Evolutionary conservation across 2,113 vertebrate species (phyloP).

Genomic region (Centrocercus urophasianus): DNA sequence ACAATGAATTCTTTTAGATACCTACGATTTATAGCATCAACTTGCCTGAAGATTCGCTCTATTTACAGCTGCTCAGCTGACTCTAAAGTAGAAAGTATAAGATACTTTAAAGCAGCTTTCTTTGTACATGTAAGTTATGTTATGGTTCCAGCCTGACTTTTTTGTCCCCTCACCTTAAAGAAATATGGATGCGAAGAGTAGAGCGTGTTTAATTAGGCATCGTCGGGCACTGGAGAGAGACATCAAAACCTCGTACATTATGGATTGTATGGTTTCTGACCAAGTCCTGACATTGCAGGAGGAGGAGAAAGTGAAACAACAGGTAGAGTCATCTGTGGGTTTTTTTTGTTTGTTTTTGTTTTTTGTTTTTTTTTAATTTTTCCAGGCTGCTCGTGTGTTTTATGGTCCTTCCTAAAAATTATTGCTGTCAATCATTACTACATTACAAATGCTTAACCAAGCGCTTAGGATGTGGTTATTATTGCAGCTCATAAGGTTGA

Average conservation of each 20-base stretch:
- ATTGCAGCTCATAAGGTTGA: neutral
- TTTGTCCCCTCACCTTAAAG: neutral
- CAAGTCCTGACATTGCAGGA: constrained; percentile 84
- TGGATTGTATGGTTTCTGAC: constrained; percentile 93
- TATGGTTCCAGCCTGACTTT: neutral
- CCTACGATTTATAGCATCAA: neutral
- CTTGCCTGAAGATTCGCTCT: neutral
- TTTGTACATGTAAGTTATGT: constrained; percentile 1
- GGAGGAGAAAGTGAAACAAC: constrained; percentile 85
- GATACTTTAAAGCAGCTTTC: neutral
- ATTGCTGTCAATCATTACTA: neutral
- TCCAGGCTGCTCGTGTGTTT: neutral
- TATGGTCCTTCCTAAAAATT: neutral
- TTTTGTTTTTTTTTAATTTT: neutral
- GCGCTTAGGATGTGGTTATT: neutral
- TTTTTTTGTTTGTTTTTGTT: neutral
- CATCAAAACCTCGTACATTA: constrained; percentile 90
- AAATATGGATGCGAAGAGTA: constrained; percentile 86
- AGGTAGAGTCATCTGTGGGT: constrained; percentile 75
- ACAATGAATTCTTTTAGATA: neutral
- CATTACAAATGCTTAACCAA: neutral
- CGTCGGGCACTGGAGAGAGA: constrained; percentile 86
- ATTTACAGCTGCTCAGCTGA: neutral
- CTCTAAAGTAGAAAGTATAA: neutral
- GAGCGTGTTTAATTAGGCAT: constrained; percentile 86